Base-by-base conservation (phyloP, 2,888 invertebrate genomes). In the Polyommatus iphigenia region DNA sequence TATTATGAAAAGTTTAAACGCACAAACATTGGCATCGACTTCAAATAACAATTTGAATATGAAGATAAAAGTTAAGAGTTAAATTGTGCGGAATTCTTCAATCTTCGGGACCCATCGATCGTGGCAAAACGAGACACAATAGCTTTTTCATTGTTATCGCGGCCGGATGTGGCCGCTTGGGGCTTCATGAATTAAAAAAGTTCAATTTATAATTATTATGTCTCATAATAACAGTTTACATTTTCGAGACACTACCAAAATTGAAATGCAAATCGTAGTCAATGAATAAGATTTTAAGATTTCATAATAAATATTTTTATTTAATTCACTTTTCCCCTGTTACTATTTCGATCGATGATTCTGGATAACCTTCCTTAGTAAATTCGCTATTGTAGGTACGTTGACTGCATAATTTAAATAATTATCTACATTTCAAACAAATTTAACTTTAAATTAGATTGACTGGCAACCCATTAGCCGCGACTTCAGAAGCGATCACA, bases 21-120 rank as follows among this genome's bases (percentile, higher is more conserved):
- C 8, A 50, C 5, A 73, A 50, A 72, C 13, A 46, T 54, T 75
- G 75, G 75, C 29, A 54, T 29, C 50, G 15, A 75, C 54, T 54
- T 75, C 75, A 46, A 75, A 46, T 54, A 46, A 46, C 13, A 75
- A 29, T 75, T 75, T 24, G 13, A 4, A 24, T 73, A 24, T 50
- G 54, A 24, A 50, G 2, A 67, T 67, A 15, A 24, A 67, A 67
- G 29, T 67, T 29, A 18, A 15, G 29, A 67, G 67, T 67, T 7
- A 32, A 15, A 67, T 67, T 67, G 15, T 67, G 29, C 24, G 29
- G 15, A 29, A 24, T 62, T 15, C 29, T 20, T 67, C n/a, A 59
- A 20, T 50, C 13, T 10, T 59, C 10, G 62, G 10, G 62, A n/a
- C n/a, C n/a, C n/a, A n/a, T n/a, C n/a, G n/a, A n/a, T n/a, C n/a